A percentile compares a stretch with the other conserved stretches of the same genome.
Evolutionary conservation across 1,140 invertebrate genomes (phyloP).

Genomic region (Magallana gigas): DNA sequence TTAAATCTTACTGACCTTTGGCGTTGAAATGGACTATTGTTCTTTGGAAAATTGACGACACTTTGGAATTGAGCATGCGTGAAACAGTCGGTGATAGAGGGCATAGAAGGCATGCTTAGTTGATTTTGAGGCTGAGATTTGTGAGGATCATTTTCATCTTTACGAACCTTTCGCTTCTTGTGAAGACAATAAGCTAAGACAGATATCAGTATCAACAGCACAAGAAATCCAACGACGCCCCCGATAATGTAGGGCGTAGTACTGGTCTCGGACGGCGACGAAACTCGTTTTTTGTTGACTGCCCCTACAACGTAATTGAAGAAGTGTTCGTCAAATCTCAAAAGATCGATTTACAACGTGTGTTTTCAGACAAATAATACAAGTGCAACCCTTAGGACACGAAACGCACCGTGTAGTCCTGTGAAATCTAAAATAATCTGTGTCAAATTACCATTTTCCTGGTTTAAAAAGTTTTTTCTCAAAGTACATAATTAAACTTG

Average conservation of each 20-base stretch:
- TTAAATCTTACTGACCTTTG: constrained; percentile 55
- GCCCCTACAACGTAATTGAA: background rate
- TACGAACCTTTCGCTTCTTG: constrained; percentile 55
- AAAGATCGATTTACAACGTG: too few species aligned
- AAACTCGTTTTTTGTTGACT: background rate
- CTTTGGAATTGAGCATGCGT: constrained; percentile 49
- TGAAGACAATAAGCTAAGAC: constrained; percentile 43
- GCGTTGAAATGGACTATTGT: background rate
- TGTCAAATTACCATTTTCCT: too few species aligned
- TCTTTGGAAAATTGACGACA: constrained; percentile 42
- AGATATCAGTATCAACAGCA: constrained; percentile 27
- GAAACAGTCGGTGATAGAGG: constrained; percentile 49
- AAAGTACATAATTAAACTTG: too few species aligned
- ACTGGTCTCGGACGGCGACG: constrained; percentile 2
- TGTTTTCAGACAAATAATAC: too few species aligned
- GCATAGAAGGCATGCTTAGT: constrained; percentile 1
- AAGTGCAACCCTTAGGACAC: too few species aligned
- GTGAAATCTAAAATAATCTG: too few species aligned
- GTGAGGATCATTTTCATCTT: constrained; percentile 16
- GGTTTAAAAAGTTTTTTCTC: too few species aligned
- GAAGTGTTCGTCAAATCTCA: too few species aligned
- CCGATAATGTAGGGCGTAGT: constrained; percentile 49
- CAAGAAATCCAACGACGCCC: constrained; percentile 45
- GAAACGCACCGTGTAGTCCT: too few species aligned
- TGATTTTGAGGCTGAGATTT: background rate